These are phyloP conservation scores for Drosophila yakuba DNA, from an alignment of 1,140 invertebrate species.

Conservation along the genomic window DNA sequence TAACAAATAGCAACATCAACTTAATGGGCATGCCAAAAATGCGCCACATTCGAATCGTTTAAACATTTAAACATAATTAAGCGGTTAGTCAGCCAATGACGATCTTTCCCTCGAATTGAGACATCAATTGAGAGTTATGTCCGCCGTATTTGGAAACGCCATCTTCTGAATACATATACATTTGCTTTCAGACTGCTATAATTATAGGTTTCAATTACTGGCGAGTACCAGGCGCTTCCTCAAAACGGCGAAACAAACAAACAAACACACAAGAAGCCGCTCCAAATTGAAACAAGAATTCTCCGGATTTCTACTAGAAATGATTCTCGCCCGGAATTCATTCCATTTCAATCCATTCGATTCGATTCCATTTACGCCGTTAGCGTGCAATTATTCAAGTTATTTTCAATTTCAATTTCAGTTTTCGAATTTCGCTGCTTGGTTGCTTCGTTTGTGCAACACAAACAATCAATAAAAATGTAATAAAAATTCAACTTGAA, in stretches of 20 bases:
- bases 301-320: conserved; percentile 23
- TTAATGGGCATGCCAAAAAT: conserved; percentile 68
- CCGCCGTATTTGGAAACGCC: conserved; percentile 26
- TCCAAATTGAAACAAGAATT: conserved; percentile 51
- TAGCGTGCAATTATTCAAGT: conserved; percentile 65
- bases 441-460: not conserved
- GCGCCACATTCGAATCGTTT: conserved; percentile 68
- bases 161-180: conserved; percentile 22
- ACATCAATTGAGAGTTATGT: conserved; percentile 68
- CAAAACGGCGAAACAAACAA: conserved; percentile 22
- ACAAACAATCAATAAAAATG: conserved; percentile 42
- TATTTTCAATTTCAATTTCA: conserved; percentile 39
- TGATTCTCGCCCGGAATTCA: conserved; percentile 22
- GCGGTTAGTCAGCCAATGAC: conserved; percentile 50
- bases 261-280: conserved; percentile 24
- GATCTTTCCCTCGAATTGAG: conserved; percentile 55
- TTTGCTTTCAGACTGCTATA: conserved; percentile 45
- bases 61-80: conserved; percentile 66
- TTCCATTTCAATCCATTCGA: conserved; percentile 20
- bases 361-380: conserved; percentile 26
- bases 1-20: conserved; percentile 30
- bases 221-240: conserved; percentile 48
- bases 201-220: conserved; percentile 74
- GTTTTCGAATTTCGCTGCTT: conserved; percentile 23
- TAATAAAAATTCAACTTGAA: conserved; percentile 22